Percentiles rank a stretch among this genome's conserved stretches.
phyloP scores from a whole-genome alignment of 2,888 invertebrate species.

The Dicyrtomina minuta region DNA sequence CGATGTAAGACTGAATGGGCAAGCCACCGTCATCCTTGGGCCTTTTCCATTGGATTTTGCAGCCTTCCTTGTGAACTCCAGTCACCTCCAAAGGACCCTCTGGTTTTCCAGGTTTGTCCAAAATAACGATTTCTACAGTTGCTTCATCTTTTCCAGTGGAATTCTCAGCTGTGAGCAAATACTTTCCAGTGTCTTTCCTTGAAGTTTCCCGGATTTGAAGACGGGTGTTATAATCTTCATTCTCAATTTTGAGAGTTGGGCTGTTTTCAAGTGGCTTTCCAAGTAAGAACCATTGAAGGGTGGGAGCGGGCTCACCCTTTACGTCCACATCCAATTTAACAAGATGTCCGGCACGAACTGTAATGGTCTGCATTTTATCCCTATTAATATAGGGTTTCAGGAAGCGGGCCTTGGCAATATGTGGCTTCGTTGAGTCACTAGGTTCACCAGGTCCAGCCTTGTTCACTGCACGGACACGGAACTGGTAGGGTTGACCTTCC shows the following conservation, averaged over 20 bases:
- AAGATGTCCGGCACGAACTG: slow-evolving; percentile 84
- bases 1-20: slow-evolving; percentile 82
- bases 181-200: slow-evolving; percentile 84
- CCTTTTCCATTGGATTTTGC: slow-evolving; percentile 89
- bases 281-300: slow-evolving; percentile 66
- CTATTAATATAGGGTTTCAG: slow-evolving; percentile 93
- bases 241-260: slow-evolving; percentile 74
- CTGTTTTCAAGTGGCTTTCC: slow-evolving; percentile 68
- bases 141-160: slow-evolving; percentile 91
- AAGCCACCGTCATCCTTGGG: slow-evolving; percentile 95
- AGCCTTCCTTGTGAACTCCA: slow-evolving; percentile 90
- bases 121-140: slow-evolving; percentile 83
- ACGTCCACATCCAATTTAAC: slow-evolving; percentile 92
- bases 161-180: slow-evolving; percentile 89
- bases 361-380: slow-evolving; percentile 83
- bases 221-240: slow-evolving; percentile 89
- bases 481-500: slow-evolving; percentile 91
- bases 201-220: slow-evolving; percentile 76
- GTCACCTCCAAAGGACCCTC: slow-evolving; percentile 89
- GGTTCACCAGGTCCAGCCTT: slow-evolving; percentile 92
- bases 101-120: slow-evolving; percentile 78
- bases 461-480: slow-evolving; percentile 91
- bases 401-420: slow-evolving; percentile 82
- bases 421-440: slow-evolving; percentile 82
- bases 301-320: slow-evolving; percentile 95